phyloP scores from a whole-genome alignment of 2,888 invertebrate species.

The Aleiodes leptofemur region DNA sequence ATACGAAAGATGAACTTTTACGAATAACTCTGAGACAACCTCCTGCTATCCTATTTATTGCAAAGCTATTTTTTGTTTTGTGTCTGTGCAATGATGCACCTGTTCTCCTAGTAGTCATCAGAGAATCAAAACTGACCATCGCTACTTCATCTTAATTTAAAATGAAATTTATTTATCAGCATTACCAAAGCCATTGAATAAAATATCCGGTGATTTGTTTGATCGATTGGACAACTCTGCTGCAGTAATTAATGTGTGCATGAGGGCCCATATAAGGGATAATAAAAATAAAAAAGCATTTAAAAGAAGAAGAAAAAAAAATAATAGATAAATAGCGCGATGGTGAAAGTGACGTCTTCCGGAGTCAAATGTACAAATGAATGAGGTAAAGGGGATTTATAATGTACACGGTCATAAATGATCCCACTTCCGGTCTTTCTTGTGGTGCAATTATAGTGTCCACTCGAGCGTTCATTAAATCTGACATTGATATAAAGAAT shows the following conservation, averaged over 20 bases:
- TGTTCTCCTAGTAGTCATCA: conserved; percentile 36
- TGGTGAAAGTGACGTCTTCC: conserved; percentile 44
- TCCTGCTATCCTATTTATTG: conserved; percentile 33
- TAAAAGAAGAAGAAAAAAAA: conserved; percentile 13
- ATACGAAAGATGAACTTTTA: neutral
- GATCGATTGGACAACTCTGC: conserved; percentile 38
- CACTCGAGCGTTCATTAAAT: conserved; percentile 33
- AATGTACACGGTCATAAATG: conserved; percentile 37
- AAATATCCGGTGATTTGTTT: conserved; percentile 26
- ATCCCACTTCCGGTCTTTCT: conserved; percentile 44
- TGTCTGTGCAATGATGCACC: conserved; percentile 14
- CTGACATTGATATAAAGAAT: conserved; percentile 32
- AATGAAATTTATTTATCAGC: conserved; percentile 32
- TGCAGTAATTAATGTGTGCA: conserved; percentile 28
- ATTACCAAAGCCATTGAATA: conserved; percentile 26
- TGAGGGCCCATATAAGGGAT: neutral
- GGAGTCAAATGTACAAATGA: conserved; percentile 10
- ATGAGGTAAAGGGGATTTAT: conserved; percentile 35
- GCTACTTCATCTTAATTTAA: neutral
- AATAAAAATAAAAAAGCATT: neutral
- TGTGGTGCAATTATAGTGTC: conserved; percentile 35
- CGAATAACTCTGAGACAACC: neutral
- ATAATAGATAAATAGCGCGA: conserved; percentile 29
- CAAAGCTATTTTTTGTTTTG: conserved; percentile 36
- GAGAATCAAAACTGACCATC: conserved; percentile 12